Evolutionary conservation across 2,113 vertebrate species (phyloP).

Genomic region (Pedetes capensis): DNA sequence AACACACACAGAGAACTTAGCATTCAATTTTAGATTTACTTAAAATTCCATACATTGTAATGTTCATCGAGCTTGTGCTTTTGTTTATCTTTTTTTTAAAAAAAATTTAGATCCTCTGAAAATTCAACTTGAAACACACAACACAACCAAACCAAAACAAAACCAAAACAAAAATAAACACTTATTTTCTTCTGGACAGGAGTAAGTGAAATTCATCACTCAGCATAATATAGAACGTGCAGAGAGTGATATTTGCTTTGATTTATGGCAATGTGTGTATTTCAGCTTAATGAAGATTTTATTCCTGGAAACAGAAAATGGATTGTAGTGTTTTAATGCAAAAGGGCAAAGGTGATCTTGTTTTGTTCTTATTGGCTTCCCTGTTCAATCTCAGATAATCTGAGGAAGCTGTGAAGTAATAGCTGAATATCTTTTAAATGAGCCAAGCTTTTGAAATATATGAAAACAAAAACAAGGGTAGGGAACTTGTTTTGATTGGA

Average conservation of each 20-base stretch:
- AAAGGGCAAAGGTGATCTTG: neutral
- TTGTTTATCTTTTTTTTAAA: neutral
- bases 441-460: neutral
- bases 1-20: neutral
- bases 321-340: slow-evolving; percentile 1
- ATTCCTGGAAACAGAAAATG: slow-evolving; percentile 10
- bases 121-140: slow-evolving; percentile 40
- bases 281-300: slow-evolving; percentile 55
- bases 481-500: slow-evolving; percentile 9
- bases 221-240: neutral
- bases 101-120: slow-evolving; percentile 17
- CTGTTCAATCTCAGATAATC: slow-evolving; percentile 19
- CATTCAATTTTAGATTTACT: slow-evolving; percentile 40
- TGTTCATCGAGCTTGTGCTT: slow-evolving; percentile 1
- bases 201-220: slow-evolving; percentile 4
- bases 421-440: neutral
- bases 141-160: neutral
- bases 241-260: slow-evolving; percentile 24
- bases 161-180: neutral
- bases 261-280: slow-evolving; percentile 32
- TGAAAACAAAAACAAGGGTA: slow-evolving; percentile 7
- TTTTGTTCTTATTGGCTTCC: slow-evolving; percentile 38
- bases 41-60: neutral
- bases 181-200: slow-evolving; percentile 31
- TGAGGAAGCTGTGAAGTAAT: neutral